Conservation (phyloP, 2,797 vertebrate species). For the Schizopygopsis malacanthus region DNA sequence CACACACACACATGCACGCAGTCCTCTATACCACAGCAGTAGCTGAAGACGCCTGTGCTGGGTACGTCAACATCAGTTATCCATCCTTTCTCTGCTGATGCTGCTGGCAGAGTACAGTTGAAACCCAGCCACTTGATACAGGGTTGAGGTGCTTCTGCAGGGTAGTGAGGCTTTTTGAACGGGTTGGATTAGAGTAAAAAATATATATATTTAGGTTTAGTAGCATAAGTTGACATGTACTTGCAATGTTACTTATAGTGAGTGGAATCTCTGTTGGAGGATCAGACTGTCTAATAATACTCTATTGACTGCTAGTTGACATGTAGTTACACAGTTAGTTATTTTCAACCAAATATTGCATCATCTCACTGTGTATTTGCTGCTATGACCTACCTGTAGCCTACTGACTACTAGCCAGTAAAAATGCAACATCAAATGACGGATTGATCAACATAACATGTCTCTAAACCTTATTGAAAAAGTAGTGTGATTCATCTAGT, state of each 20-base stretch:
- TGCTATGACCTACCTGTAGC: background rate
- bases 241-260: background rate
- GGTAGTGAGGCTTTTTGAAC: background rate
- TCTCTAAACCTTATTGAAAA: too few species aligned
- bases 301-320: too few species aligned
- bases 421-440: background rate
- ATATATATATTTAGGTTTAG: background rate
- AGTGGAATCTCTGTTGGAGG: background rate
- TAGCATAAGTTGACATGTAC: background rate
- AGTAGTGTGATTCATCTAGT: too few species aligned
- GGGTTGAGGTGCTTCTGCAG: background rate
- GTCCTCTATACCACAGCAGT: slow-evolving; percentile 10
- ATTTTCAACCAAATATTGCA: too few species aligned
- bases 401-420: background rate
- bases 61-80: slow-evolving; percentile 45
- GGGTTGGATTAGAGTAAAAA: background rate
- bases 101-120: background rate
- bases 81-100: slow-evolving; percentile 27
- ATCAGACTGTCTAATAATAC: background rate
- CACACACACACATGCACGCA: background rate
- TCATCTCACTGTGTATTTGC: background rate
- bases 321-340: too few species aligned
- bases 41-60: slow-evolving; percentile 20
- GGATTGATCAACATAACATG: background rate
- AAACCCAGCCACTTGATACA: slow-evolving; percentile 8